Percentiles rank a stretch among this genome's conserved stretches.
Conservation (phyloP, 2,113 vertebrate species). For the Myiagra hebetior region DNA sequence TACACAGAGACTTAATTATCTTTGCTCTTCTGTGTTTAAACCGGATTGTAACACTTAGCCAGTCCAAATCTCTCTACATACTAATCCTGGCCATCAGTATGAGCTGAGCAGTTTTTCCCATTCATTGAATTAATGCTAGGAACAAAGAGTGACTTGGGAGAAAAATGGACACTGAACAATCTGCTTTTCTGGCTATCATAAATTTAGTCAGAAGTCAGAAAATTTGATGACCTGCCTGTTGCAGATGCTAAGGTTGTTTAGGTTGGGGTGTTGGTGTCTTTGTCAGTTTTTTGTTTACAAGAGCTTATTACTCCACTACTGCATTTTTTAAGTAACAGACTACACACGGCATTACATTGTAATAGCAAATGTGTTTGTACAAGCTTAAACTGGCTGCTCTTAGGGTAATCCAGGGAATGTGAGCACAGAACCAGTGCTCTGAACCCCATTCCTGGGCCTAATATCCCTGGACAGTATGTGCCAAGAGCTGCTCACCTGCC, state of each 20-base stretch:
- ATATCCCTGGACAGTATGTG: background rate
- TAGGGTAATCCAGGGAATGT: background rate
- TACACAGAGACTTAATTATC: background rate
- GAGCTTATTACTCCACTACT: background rate
- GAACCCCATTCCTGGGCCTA: background rate
- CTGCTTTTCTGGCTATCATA: background rate
- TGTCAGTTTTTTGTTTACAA: background rate
- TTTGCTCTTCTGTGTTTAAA: background rate
- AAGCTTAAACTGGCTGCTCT: background rate
- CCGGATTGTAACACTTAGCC: background rate
- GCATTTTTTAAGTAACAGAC: background rate
- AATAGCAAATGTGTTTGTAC: background rate
- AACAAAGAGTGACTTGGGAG: background rate
- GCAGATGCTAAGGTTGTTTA: background rate
- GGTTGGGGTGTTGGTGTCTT: background rate
- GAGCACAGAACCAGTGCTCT: background rate
- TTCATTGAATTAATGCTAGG: background rate
- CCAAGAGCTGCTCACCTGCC: background rate
- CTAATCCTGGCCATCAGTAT: background rate
- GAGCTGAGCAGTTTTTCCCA: background rate
- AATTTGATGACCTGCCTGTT: background rate
- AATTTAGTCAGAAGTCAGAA: background rate
- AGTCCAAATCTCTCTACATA: background rate
- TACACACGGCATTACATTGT: background rate
- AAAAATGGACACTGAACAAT: background rate